A percentile compares a stretch with the other conserved stretches of the same genome.
Evolutionary conservation across 1,140 invertebrate genomes (phyloP).

Genomic region (Drosophila quadrilineata): DNA sequence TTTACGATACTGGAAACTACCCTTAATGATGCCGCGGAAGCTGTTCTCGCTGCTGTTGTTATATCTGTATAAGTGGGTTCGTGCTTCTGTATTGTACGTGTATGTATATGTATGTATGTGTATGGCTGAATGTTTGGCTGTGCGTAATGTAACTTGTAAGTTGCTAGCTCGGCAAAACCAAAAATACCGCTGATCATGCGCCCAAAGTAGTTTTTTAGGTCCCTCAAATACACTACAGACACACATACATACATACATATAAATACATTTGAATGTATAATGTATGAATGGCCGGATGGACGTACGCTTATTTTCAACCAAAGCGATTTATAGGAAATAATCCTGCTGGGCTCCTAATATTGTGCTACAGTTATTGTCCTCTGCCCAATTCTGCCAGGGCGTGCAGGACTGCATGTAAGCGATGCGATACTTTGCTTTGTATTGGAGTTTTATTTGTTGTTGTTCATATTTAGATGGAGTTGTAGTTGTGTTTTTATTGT

Average conservation of each 20-base stretch:
- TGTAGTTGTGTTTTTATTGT: too few relatives aligned
- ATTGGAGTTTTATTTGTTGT: not conserved
- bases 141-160: conserved; percentile 11
- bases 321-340: conserved; percentile 9
- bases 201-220: conserved; percentile 40
- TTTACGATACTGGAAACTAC: conserved; percentile 75
- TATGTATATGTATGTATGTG: conserved; percentile 9
- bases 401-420: too few relatives aligned
- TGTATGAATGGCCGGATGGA: too few relatives aligned
- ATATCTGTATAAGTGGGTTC: conserved; percentile 4
- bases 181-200: conserved; percentile 45
- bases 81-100: conserved; percentile 15
- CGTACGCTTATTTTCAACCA: too few relatives aligned
- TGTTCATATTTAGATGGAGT: not conserved
- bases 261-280: too few relatives aligned
- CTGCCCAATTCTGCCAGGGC: conserved; percentile 14
- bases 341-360: conserved; percentile 19
- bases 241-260: not conserved
- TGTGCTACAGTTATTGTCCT: conserved; percentile 33
- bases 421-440: conserved; percentile 7
- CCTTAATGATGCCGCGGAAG: conserved; percentile 69
- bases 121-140: not conserved
- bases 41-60: conserved; percentile 44
- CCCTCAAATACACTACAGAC: conserved; percentile 5
- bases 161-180: conserved; percentile 19